Evolutionary conservation across 2,797 vertebrate species (phyloP).

Genomic region (Phalanger gymnotis): DNA sequence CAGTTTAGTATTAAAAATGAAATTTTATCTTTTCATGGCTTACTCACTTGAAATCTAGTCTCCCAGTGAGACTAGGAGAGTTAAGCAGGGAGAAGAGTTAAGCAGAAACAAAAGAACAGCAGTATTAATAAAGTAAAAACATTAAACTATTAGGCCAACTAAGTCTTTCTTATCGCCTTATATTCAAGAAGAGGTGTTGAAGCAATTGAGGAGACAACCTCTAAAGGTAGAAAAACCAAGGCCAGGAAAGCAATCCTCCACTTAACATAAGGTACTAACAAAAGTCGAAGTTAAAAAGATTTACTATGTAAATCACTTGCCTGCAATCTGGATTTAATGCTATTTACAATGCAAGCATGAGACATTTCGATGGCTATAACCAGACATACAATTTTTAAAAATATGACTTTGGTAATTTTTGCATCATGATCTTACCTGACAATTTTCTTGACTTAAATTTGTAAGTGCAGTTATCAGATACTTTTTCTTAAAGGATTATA

Average conservation of each 20-base stretch:
- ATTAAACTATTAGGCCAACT: not conserved
- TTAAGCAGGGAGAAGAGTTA: not conserved
- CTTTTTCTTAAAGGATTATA: conserved; percentile 28
- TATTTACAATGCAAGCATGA: not conserved
- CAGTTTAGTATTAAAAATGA: not conserved
- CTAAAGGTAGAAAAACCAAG: conserved; percentile 26
- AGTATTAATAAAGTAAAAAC: not conserved
- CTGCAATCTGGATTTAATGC: conserved; percentile 6
- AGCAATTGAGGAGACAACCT: not conserved
- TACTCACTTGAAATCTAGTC: not conserved
- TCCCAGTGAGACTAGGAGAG: too few species aligned
- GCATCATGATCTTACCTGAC: conserved; percentile 50
- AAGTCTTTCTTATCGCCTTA: not conserved
- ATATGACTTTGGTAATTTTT: conserved; percentile 41
- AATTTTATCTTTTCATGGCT: not conserved
- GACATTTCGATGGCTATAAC: conserved; percentile 15
- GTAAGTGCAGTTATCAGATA: conserved; percentile 8
- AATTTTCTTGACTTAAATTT: conserved; percentile 52
- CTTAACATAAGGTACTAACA: conserved; percentile 28
- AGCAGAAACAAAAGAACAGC: not conserved
- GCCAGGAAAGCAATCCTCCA: not conserved
- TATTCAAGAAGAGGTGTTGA: not conserved
- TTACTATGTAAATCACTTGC: conserved; percentile 38
- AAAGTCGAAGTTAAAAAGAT: conserved; percentile 51
- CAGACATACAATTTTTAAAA: conserved; percentile 36